A percentile compares a stretch with the other conserved stretches of the same genome.
Evolutionary conservation across 2,113 vertebrate genomes (phyloP).

Genomic region (Gopherus flavomarginatus): DNA sequence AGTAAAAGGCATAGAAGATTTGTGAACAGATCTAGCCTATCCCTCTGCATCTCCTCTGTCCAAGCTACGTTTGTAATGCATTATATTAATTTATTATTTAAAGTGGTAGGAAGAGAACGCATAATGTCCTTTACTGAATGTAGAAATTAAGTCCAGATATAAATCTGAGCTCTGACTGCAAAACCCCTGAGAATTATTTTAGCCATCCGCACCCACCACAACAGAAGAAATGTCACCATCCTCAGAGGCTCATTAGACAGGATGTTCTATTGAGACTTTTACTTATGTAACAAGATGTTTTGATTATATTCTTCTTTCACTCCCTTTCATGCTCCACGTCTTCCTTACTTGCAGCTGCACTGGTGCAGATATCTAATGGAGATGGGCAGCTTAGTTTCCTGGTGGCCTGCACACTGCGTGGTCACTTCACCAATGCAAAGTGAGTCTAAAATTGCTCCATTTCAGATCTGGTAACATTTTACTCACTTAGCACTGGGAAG

Average conservation of each 20-base stretch:
- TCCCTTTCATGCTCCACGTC: not conserved
- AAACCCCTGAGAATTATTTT: conserved; percentile 21
- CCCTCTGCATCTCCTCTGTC: conserved; percentile 29
- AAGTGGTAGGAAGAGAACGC: conserved; percentile 26
- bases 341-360: not conserved
- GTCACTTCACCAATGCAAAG: not conserved
- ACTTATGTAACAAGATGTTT: not conserved
- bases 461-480: not conserved
- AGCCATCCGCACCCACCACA: not conserved
- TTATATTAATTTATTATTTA: conserved; percentile 69
- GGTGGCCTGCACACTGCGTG: not conserved
- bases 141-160: conserved; percentile 24
- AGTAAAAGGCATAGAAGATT: conserved; percentile 33
- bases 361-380: not conserved
- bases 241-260: not conserved
- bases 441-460: not conserved
- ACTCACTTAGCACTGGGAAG: not conserved
- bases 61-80: conserved; percentile 6
- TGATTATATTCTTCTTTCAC: not conserved
- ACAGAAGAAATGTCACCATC: conserved; percentile 1
- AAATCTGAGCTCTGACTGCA: conserved; percentile 37
- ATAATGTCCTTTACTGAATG: conserved; percentile 21
- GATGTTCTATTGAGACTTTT: not conserved
- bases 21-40: not conserved
- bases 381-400: not conserved